phyloP scores from a whole-genome alignment of 2,113 vertebrate genomes.

The Nymphicus hollandicus region DNA sequence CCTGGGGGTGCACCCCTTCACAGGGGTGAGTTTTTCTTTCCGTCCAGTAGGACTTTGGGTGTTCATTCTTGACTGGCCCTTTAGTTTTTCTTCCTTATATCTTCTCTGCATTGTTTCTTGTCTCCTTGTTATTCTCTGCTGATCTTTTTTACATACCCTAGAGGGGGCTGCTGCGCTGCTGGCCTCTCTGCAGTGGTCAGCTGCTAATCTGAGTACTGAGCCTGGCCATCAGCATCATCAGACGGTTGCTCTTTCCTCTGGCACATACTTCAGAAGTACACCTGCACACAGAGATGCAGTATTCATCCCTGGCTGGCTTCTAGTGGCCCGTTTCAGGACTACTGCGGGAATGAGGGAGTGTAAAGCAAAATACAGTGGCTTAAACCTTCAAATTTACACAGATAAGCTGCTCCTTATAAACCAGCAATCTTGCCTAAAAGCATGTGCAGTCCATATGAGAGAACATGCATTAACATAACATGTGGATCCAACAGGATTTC shows the following conservation, averaged over 20 bases:
- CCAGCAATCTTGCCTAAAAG: neutral
- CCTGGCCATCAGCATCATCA: neutral
- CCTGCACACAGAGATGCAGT: neutral
- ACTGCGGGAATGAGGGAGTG: accelerated
- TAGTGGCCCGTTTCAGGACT: neutral
- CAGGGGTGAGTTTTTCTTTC: neutral
- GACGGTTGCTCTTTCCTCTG: neutral
- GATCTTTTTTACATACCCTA: neutral
- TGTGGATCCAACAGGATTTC: neutral
- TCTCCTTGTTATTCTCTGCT: neutral
- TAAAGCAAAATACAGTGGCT: neutral
- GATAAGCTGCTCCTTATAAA: neutral
- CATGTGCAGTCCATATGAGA: neutral
- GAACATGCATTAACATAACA: neutral
- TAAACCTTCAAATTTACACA: neutral
- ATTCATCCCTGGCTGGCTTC: neutral
- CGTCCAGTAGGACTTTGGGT: neutral
- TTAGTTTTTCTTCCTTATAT: neutral
- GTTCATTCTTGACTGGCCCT: neutral
- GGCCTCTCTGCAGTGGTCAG: conserved; percentile 11
- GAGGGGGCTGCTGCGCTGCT: conserved; percentile 6
- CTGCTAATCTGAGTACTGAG: neutral
- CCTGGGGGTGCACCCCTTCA: neutral
- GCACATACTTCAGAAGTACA: neutral
- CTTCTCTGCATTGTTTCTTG: neutral